phyloP scores from a whole-genome alignment of 2,888 invertebrate genomes.

The Lumbricus terrestris region DNA sequence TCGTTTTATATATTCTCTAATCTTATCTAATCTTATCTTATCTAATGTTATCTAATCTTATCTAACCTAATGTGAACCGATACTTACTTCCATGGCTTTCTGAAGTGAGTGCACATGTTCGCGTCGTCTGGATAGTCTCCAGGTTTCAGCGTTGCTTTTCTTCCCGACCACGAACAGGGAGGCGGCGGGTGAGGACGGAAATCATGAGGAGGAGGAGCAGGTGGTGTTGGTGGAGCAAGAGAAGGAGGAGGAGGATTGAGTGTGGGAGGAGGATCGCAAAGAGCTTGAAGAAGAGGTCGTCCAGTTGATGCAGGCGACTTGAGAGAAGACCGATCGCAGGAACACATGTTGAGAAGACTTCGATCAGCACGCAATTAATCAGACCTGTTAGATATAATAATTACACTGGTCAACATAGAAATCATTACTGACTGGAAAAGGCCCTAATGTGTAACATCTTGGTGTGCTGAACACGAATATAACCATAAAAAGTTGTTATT shows the following conservation, averaged over 20 bases:
- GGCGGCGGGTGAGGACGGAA: not conserved
- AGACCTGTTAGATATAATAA: too few relatives aligned
- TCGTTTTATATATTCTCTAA: too few relatives aligned
- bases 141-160: not conserved
- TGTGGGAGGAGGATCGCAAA: not conserved
- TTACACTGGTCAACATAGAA: too few relatives aligned
- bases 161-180: not conserved
- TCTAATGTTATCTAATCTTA: too few relatives aligned
- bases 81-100: not conserved
- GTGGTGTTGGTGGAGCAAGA: too few relatives aligned
- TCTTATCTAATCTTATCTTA: too few relatives aligned
- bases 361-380: not conserved
- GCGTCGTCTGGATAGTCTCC: not conserved
- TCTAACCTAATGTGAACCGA: too few relatives aligned
- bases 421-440: too few relatives aligned
- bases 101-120: slow-evolving; percentile 8
- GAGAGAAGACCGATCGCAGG: not conserved
- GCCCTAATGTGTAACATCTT: too few relatives aligned
- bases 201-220: not conserved
- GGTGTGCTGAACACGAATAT: too few relatives aligned
- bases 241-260: not conserved
- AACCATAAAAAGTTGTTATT: too few relatives aligned
- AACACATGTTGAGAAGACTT: not conserved
- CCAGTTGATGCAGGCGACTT: not conserved
- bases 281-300: not conserved